These are phyloP conservation scores for Portevinia maculata DNA, from an alignment of 2,888 invertebrate genomes.

Conservation along the genomic window DNA sequence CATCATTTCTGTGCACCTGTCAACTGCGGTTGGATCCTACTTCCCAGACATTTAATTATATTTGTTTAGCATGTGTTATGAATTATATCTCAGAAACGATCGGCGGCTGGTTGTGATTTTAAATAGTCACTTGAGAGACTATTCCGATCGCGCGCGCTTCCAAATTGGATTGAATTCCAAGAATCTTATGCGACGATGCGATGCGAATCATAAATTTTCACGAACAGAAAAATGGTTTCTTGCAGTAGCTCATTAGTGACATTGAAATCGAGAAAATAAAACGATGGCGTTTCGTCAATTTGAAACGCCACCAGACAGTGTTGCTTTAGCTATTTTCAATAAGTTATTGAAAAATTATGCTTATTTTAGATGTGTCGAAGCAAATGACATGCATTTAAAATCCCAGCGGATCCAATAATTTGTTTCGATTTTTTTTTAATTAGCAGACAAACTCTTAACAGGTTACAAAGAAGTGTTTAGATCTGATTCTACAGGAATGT, in stretches of 20 bases:
- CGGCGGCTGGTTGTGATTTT: conserved; percentile 39
- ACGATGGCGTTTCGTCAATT: background rate
- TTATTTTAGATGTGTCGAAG: too few species aligned
- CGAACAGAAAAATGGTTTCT: background rate
- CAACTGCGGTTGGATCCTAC: background rate
- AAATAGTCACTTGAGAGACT: conserved; percentile 33
- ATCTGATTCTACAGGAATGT: too few species aligned
- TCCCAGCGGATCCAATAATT: too few species aligned
- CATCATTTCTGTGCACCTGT: conserved; percentile 36
- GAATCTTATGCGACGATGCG: conserved; percentile 17
- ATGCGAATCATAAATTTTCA: conserved; percentile 29
- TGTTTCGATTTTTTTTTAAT: too few species aligned
- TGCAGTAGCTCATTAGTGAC: conserved; percentile 9
- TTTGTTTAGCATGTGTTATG: conserved; percentile 60
- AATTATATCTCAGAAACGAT: conserved; percentile 59
- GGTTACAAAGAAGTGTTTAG: too few species aligned
- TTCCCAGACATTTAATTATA: conserved; percentile 16
- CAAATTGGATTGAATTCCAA: conserved; percentile 38
- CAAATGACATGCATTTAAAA: too few species aligned
- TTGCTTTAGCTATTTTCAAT: background rate
- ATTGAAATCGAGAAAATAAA: conserved; percentile 19
- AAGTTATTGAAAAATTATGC: background rate
- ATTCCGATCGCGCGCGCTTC: conserved; percentile 34
- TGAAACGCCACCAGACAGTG: background rate
- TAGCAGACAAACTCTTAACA: too few species aligned